These are phyloP conservation scores for Cerceris rybyensis DNA, from an alignment of 2,888 invertebrate species.

Conservation along the genomic window DNA sequence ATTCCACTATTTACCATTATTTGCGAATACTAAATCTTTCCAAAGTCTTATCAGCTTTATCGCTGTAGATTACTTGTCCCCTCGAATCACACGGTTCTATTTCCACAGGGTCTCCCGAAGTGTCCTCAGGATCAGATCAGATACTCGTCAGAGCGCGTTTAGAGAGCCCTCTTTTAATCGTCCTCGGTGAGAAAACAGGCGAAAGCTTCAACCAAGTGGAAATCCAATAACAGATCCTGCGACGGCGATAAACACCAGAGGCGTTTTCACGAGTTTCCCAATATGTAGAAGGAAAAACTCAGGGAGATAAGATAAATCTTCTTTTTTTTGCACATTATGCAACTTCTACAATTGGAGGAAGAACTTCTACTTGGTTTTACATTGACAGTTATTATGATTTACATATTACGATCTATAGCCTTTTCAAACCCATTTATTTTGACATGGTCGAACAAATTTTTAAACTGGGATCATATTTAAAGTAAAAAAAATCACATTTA, in stretches of 20 bases:
- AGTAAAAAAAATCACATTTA: too few species aligned
- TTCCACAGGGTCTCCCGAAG: constrained; percentile 29
- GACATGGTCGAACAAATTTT: too few species aligned
- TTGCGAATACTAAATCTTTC: neutral
- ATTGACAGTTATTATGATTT: too few species aligned
- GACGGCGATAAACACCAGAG: constrained; percentile 37
- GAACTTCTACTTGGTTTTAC: too few species aligned
- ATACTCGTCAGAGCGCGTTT: constrained; percentile 47
- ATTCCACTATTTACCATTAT: too few species aligned
- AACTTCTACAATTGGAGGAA: too few species aligned
- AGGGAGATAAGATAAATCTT: neutral
- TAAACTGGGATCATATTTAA: too few species aligned
- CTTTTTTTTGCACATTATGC: too few species aligned
- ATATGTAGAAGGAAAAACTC: neutral
- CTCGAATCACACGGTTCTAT: constrained; percentile 26
- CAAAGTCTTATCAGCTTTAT: constrained; percentile 9
- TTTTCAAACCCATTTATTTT: too few species aligned
- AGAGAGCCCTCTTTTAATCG: constrained; percentile 54
- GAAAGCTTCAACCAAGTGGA: constrained; percentile 63
- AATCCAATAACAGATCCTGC: constrained; percentile 67
- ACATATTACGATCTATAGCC: too few species aligned
- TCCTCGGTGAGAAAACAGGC: constrained; percentile 44
- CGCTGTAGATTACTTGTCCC: constrained; percentile 31
- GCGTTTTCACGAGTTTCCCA: neutral
- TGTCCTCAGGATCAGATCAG: constrained; percentile 52